phyloP scores from a whole-genome alignment of 2,113 vertebrate species.

The Varanus salvator region DNA sequence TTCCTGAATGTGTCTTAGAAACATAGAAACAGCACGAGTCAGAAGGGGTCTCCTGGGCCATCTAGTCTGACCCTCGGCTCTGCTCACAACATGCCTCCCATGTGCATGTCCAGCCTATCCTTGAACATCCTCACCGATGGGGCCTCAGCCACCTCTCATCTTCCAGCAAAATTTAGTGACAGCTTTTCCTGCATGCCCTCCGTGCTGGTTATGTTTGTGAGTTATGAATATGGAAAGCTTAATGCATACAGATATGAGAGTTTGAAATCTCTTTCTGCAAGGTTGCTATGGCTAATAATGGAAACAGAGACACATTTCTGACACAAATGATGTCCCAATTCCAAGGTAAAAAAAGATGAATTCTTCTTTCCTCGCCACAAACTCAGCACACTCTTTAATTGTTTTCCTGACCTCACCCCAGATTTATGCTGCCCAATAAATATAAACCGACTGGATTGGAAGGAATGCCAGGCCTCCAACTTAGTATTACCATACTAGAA shows the following conservation, averaged over 20 bases:
- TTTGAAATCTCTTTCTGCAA: slow-evolving; percentile 49
- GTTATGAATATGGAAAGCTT: slow-evolving; percentile 40
- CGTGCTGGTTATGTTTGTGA: slow-evolving; percentile 23
- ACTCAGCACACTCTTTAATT: slow-evolving; percentile 30
- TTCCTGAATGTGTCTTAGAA: too few species aligned
- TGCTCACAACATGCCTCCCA: too few species aligned
- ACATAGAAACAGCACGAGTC: too few species aligned
- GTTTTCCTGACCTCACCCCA: slow-evolving; percentile 53
- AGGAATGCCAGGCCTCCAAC: slow-evolving; percentile 48
- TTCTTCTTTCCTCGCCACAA: background rate
- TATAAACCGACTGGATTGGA: slow-evolving; percentile 48
- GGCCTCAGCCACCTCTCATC: background rate
- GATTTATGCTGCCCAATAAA: slow-evolving; percentile 37
- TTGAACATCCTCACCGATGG: too few species aligned
- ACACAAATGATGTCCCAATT: background rate
- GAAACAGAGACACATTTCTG: slow-evolving; percentile 33
- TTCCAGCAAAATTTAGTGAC: slow-evolving; percentile 11
- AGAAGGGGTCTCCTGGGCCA: too few species aligned
- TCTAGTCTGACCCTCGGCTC: too few species aligned
- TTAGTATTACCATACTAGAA: slow-evolving; percentile 61
- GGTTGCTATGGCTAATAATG: slow-evolving; percentile 65
- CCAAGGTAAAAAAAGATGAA: background rate
- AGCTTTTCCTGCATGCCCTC: background rate
- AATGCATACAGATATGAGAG: slow-evolving; percentile 29
- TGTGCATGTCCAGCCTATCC: too few species aligned